Base-by-base conservation (phyloP, 2,888 invertebrate species). In the Sphinx pinastri region DNA sequence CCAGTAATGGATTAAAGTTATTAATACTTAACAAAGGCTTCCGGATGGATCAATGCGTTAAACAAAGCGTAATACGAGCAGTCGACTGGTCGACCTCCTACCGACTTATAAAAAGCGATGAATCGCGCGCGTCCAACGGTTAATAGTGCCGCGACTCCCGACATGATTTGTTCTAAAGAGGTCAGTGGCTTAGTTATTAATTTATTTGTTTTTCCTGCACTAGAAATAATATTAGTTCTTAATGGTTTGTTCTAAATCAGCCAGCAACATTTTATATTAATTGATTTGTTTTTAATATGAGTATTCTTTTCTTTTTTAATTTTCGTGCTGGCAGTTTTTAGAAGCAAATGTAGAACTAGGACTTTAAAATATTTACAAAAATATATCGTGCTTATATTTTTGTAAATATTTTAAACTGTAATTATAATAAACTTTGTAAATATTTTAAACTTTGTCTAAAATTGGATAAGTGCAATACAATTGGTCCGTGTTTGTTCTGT, bases 151-250 rank as follows among this genome's bases (percentile, higher is more conserved):
- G 31, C 66, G 13, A 52, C 68, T 51, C 49, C 38, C 71, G 68
- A 68, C 72, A 74, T 74, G 73, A 71, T 71, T 57, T 72, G 60
- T 68, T 45, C 71, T 19, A 71, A 70, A 70, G 70, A 74, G 73
- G 73, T 74, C 63, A 73, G 73, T 71, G n/a, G 7, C 31, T 60
- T 45, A 7, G n/a, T 45, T n/a, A 5, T 31, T 3, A n/a, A 38
- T 14, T 0, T 10, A 10, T n/a, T 60, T 45, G 59, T n/a, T 16
- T 45, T 16, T 60, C 4, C 8, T 38, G 5, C 5, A 38, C 5
- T 38, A 4, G 38, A 5, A 38, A 7, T 38, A 38, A 38, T 38
- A 4, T 2, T 38, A 38, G 38, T 7, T 25, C 5, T 2, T 38
- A 38, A 38, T 38, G 38, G 25, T 25, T 25, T 25, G 2, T 38